Percentiles rank a stretch among this genome's conserved stretches.
phyloP scores from a whole-genome alignment of 2,797 vertebrate species.

The Siniperca scherzeri region DNA sequence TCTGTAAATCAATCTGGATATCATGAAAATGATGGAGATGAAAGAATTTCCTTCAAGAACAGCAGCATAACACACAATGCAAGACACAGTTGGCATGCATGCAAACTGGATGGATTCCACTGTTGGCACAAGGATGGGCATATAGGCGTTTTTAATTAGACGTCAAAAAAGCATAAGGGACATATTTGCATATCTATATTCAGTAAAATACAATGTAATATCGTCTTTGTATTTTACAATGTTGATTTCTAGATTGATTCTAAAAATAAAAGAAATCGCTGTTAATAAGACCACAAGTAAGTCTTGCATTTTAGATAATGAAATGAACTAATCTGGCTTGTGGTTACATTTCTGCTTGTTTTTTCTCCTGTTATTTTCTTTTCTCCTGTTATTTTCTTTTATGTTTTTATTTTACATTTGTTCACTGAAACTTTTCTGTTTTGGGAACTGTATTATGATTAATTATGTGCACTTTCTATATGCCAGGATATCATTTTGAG shows the following conservation, averaged over 20 bases:
- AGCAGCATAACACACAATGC: constrained; percentile 2
- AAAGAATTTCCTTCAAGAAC: constrained; percentile 10
- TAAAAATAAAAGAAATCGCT: not conserved
- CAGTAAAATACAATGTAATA: not conserved
- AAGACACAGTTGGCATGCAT: constrained; percentile 1
- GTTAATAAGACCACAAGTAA: not conserved
- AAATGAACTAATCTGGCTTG: not conserved
- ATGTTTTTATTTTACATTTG: not conserved
- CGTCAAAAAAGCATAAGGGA: not conserved
- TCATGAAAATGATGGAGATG: constrained; percentile 22
- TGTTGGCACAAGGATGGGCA: not conserved
- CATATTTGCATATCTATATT: constrained; percentile 10
- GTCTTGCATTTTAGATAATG: not conserved
- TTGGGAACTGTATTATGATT: not conserved
- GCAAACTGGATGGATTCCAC: constrained; percentile 13
- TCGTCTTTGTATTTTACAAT: not conserved
- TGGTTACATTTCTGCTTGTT: not conserved
- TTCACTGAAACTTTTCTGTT: not conserved
- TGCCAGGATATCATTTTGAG: not conserved
- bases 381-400: not conserved
- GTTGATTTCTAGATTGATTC: not conserved
- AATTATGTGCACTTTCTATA: not conserved
- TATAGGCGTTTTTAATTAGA: not conserved
- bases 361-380: not conserved
- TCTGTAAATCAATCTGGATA: constrained; percentile 27